Percentiles rank a stretch among this genome's conserved stretches.
These are phyloP conservation scores for Tenodera sinensis DNA, from an alignment of 2,888 invertebrate genomes.

Conservation along the genomic window DNA sequence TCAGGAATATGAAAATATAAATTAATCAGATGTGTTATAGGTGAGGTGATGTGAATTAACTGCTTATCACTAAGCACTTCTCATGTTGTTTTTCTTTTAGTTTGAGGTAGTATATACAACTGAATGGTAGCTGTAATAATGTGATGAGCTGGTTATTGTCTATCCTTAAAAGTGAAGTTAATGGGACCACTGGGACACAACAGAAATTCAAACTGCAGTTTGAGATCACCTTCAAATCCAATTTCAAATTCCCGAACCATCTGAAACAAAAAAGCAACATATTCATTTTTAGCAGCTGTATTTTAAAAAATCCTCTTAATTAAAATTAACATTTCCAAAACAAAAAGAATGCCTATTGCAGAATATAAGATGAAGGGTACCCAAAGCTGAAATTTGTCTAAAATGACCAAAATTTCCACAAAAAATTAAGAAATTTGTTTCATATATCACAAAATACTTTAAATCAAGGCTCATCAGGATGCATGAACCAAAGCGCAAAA, in stretches of 20 bases:
- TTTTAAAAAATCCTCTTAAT: too few species aligned
- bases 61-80: background rate
- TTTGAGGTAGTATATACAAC: background rate
- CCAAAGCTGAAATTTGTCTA: too few species aligned
- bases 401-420: too few species aligned
- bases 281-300: background rate
- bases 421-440: too few species aligned
- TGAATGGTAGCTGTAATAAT: background rate
- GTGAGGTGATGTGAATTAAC: background rate
- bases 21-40: background rate
- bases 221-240: slow-evolving; percentile 62
- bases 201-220: slow-evolving; percentile 77
- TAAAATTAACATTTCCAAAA: too few species aligned
- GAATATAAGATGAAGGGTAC: too few species aligned
- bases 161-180: slow-evolving; percentile 55
- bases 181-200: slow-evolving; percentile 74
- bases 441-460: too few species aligned
- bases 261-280: slow-evolving; percentile 46
- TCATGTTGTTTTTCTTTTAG: background rate
- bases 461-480: too few species aligned
- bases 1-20: background rate
- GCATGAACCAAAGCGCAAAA: too few species aligned
- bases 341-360: too few species aligned
- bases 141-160: background rate
- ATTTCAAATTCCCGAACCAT: slow-evolving; percentile 69